Percentiles rank a stretch among this genome's conserved stretches.
phyloP scores from a whole-genome alignment of 2,888 invertebrate species.

The Metallyticus violacea region DNA sequence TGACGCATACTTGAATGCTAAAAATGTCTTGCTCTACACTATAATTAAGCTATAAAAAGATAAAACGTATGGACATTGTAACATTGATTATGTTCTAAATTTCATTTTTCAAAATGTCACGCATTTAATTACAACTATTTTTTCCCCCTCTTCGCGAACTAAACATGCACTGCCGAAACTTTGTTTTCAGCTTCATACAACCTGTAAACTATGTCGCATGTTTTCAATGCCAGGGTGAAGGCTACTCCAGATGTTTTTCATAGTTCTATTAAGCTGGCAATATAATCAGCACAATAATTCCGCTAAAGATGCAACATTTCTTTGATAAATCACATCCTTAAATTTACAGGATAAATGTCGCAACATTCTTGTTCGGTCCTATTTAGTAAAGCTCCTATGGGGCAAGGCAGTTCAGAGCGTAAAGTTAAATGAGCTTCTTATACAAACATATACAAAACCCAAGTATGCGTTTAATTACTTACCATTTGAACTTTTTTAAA shows the following conservation, averaged over 20 bases:
- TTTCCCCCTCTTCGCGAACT: not conserved
- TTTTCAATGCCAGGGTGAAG: not conserved
- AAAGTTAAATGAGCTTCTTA: not conserved
- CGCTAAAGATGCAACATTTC: not conserved
- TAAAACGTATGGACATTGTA: no score
- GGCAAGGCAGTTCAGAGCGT: not conserved
- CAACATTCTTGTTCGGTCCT: not conserved
- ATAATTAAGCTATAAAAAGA: no score
- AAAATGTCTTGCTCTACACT: no score
- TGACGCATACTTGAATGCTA: no score
- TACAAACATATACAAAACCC: not conserved
- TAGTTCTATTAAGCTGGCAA: not conserved
- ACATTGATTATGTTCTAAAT: no score
- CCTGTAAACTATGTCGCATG: slow-evolving; percentile 4
- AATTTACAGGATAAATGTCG: not conserved
- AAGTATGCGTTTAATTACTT: not conserved
- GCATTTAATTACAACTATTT: no score
- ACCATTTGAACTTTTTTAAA: not conserved
- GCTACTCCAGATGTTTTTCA: not conserved
- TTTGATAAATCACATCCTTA: not conserved
- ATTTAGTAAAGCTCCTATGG: not conserved
- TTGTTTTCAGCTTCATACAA: not conserved
- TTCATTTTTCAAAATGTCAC: no score
- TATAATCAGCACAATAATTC: not conserved
- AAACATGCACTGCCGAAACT: not conserved